These are phyloP conservation scores for Oplegnathus fasciatus DNA, from an alignment of 2,113 vertebrate species.

Conservation along the genomic window DNA sequence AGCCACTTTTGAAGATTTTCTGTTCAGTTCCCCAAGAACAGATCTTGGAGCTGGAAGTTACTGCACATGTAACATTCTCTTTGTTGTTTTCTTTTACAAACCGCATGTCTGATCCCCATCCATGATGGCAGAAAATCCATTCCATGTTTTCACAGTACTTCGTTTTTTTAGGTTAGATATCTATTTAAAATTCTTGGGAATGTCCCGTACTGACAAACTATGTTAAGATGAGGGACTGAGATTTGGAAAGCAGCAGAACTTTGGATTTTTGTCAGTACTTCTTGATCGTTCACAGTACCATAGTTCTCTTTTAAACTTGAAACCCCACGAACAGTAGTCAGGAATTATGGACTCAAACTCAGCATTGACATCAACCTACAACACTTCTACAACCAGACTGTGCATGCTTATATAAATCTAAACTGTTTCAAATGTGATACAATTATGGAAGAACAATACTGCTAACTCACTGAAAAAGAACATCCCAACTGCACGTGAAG, in stretches of 20 bases:
- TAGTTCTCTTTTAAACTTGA: neutral
- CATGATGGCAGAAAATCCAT: constrained; percentile 60
- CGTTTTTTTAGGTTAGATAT: constrained; percentile 31
- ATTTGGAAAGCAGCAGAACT: constrained; percentile 32
- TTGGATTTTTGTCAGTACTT: constrained; percentile 9
- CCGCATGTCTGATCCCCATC: constrained; percentile 57
- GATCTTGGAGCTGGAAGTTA: constrained; percentile 57
- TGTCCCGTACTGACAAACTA: constrained; percentile 44
- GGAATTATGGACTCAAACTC: neutral
- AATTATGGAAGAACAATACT: neutral
- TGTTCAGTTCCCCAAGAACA: constrained; percentile 49
- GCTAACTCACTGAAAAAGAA: neutral
- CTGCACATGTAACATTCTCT: constrained; percentile 60
- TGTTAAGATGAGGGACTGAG: constrained; percentile 37
- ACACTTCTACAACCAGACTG: neutral
- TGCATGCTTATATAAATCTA: neutral
- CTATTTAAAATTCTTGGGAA: constrained; percentile 52
- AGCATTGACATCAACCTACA: neutral
- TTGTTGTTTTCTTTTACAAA: constrained; percentile 67
- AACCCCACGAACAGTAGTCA: neutral
- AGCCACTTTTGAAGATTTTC: constrained; percentile 53
- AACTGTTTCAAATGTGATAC: neutral
- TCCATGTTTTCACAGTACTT: constrained; percentile 53
- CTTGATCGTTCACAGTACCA: neutral
- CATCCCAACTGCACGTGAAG: neutral